A percentile compares a stretch with the other conserved stretches of the same genome.
Conservation (phyloP, 2,888 invertebrate species). For the Elysia crispata region DNA sequence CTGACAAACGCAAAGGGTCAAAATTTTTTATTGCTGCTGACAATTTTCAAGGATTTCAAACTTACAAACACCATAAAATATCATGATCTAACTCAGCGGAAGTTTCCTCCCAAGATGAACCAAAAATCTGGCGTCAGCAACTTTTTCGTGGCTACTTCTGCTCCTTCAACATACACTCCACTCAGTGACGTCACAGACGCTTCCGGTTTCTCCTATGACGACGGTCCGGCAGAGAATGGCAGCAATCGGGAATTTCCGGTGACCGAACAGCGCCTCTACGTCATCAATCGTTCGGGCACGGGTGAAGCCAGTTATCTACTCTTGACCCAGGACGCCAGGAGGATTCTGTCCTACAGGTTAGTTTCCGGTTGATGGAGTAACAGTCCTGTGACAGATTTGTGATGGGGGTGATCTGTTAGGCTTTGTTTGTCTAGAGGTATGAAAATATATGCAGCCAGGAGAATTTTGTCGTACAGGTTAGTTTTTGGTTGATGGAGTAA, state of each 20-base stretch:
- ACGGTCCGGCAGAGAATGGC: constrained; percentile 37
- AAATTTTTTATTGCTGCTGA: too few species aligned
- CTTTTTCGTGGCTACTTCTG: constrained; percentile 1
- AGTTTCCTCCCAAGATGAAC: neutral
- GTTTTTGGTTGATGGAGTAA: too few species aligned
- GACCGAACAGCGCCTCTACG: constrained; percentile 64
- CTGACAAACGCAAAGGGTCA: too few species aligned
- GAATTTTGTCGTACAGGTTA: too few species aligned
- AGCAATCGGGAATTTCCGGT: constrained; percentile 26
- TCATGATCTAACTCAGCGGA: neutral
- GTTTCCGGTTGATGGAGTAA: too few species aligned
- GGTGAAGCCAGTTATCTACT: constrained; percentile 64
- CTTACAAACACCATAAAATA: neutral
- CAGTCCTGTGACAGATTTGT: too few species aligned
- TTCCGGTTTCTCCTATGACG: constrained; percentile 38
- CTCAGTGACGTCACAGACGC: constrained; percentile 48
- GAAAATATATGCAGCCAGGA: too few species aligned
- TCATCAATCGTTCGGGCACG: constrained; percentile 62
- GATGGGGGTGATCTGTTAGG: too few species aligned
- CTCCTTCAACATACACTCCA: constrained; percentile 13
- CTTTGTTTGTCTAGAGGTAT: too few species aligned
- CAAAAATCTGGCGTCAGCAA: neutral
- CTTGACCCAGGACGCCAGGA: constrained; percentile 56
- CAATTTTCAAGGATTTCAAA: too few species aligned
- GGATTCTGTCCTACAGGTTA: constrained; percentile 56